Evolutionary conservation across 2,797 vertebrate genomes (phyloP), one percentile per base, ranked within the genome.

Genomic region (Chrosomus eos): DNA sequence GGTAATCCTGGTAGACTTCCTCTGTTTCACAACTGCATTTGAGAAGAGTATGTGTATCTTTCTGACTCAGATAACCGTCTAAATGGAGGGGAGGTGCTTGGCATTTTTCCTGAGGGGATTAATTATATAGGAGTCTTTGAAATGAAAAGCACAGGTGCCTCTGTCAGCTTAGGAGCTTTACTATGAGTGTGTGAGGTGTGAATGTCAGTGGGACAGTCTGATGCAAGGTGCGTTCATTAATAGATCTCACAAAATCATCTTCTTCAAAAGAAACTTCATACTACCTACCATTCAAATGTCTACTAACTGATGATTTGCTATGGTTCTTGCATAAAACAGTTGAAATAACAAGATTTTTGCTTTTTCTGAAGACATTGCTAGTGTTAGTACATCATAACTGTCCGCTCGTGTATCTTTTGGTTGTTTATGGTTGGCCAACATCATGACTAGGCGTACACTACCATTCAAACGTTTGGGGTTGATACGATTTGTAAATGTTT

Each of bases 91-190:
- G 74, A 74, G 80, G 82, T 8, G 31, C 43, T 64, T 73, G 75
- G 75, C 51, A 83, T 80, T 64, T 66, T 72, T 80, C 85, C 48
- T 55, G 31, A 45, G 36, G 77, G 60, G 66, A 79, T 82, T 83
- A 83, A 80, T 80, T 84, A 73, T 80, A 80, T 72, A 85, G 76
- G 55, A 64, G 76, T 55, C 23, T 71, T 60, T 78, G 53, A 82
- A 82, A 38, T 79, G 83, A 83, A 83, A 76, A 76, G 68, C 67
- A 3, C 78, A 85, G 83, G 83, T 82, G 84, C 62, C 51, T 77
- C 31, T 80, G 26, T 23, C 58, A 73, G 45, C 28, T 68, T 74
- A 58, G 3, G 28, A 58, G 81, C 60, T 23, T 31, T 62, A 58
- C 75, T 51, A 38, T 28, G 60, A 55, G 3, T 28, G 19, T 38